Base-by-base conservation (phyloP, 2,888 invertebrate species). In the Lissocephala sabroskyi region DNA sequence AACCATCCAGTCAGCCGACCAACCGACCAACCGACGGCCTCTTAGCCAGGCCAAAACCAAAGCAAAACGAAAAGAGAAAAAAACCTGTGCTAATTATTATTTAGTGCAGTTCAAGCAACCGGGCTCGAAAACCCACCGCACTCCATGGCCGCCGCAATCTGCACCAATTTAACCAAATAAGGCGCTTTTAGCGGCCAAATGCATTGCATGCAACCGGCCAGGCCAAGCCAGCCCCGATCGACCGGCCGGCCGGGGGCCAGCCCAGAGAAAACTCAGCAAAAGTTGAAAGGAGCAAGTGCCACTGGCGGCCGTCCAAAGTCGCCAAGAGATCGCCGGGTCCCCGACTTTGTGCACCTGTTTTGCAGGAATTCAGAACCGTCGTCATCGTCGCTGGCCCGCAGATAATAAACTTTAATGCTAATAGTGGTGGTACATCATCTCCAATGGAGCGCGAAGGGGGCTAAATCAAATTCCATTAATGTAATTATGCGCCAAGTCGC, bases 401-500 rank as follows among this genome's bases (percentile, higher is more conserved):
- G 79, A 79, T 79, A 76, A 79, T 76, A 79, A 79, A 79, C 76
- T 76, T 78, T 73, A 79, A 76, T 76, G 77, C 79, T 79, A 79
- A 76, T 76, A 79, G 76, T 57, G 52, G 79, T 79, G 73, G 76
- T 76, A 73, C 79, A 79, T 79, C 76, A 76, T 76, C 59, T 49
- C 55, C 63, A 76, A 62, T 73, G 77, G 62, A 56, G 73, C 67
- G 59, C n/a, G n/a, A n/a, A n/a, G n/a, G n/a, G n/a, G n/a, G n/a
- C n/a, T 54, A 62, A 79, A 73, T 79, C 79, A 77, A 74, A 77
- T 74, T 79, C 79, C 79, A 77, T 74, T 74, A 61, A 59, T 56
- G 74, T 75, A 73, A 73, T 73, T 79, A 67, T 66, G 49, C 59
- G 54, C 55, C 55, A 49, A 56, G 55, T 46, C 37, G 16, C 43